Evolutionary conservation across 2,888 invertebrate genomes (phyloP), one percentile per base, ranked within the genome.

Genomic region (Tinea trinotella): DNA sequence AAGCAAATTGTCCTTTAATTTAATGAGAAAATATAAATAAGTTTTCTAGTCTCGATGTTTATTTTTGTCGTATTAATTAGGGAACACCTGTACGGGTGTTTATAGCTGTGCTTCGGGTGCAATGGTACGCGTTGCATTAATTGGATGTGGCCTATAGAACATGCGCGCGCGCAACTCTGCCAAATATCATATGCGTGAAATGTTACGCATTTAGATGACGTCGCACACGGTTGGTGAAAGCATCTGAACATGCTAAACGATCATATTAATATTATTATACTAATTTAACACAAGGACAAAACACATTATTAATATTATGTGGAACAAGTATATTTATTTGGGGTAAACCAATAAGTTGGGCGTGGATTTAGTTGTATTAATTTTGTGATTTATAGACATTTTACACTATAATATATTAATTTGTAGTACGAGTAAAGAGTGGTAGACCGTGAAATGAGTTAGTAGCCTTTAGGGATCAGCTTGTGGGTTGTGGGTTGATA

Each of bases 61-160:
- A 57, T 59, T 58, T 66, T 59, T 57, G 57, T 58, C 57, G 63
- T 68, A 74, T 71, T 70, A 73, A 74, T 74, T 71, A 65, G 62
- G 56, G 61, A 65, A 63, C 73, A 72, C 70, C 73, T 71, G 73
- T 70, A 69, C 58, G 56, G 63, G 64, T 64, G 65, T 65, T 68
- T 62, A 62, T 59, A 60, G 58, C 58, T 57, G 24, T 15, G 4
- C 48, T 18, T 18, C n/a, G 63, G 64, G 24, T 50, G 50, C 50
- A 24, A 18, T 22, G 4, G 13, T 6, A 50, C 50, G 50, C 64
- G 62, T 61, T 64, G 64, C 64, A 67, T 67, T 73, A 69, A 71
- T 70, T 70, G 64, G 63, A 65, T 60, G 62, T 63, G 67, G 64
- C 65, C 58, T 55, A 59, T 50, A 19, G 53, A 44, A 24, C 15